Evolutionary conservation across 2,888 invertebrate species (phyloP).

Genomic region (Apocheima hispidaria): DNA sequence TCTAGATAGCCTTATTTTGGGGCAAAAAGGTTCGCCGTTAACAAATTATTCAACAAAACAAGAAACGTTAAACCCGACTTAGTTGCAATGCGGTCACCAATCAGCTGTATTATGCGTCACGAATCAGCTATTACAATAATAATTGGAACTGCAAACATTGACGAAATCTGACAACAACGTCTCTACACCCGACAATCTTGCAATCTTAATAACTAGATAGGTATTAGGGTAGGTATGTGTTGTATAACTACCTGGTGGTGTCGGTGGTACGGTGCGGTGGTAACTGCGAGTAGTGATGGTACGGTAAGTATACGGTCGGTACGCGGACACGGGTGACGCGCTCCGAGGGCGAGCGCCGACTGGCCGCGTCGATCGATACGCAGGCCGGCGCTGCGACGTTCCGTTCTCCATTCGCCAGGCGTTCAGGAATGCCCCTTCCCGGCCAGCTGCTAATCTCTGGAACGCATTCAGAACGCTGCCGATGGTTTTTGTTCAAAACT

Average conservation of each 20-base stretch:
- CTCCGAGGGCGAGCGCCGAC: slow-evolving; percentile 77
- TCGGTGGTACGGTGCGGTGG: slow-evolving; percentile 19
- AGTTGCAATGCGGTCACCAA: slow-evolving; percentile 37
- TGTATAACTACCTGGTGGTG: slow-evolving; percentile 42
- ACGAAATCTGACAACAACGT: slow-evolving; percentile 3
- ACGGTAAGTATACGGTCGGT: slow-evolving; percentile 33
- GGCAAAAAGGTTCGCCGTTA: slow-evolving; percentile 4
- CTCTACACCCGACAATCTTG: background rate
- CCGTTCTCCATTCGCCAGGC: slow-evolving; percentile 61
- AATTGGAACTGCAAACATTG: slow-evolving; percentile 40
- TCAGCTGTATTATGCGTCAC: slow-evolving; percentile 41
- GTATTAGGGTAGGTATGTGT: background rate
- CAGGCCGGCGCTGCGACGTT: slow-evolving; percentile 76
- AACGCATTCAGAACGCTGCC: too few species aligned
- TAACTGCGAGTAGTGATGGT: background rate
- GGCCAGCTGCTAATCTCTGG: too few species aligned
- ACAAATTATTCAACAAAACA: background rate
- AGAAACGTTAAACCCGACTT: slow-evolving; percentile 36
- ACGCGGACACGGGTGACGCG: slow-evolving; percentile 64
- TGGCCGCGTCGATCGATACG: slow-evolving; percentile 80
- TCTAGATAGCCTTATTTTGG: background rate
- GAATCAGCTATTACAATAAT: slow-evolving; percentile 40
- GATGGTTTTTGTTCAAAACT: too few species aligned
- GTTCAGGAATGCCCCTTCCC: background rate
- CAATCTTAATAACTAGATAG: background rate